phyloP scores from a whole-genome alignment of 1,140 invertebrate genomes.

The Bombus difficillimus region DNA sequence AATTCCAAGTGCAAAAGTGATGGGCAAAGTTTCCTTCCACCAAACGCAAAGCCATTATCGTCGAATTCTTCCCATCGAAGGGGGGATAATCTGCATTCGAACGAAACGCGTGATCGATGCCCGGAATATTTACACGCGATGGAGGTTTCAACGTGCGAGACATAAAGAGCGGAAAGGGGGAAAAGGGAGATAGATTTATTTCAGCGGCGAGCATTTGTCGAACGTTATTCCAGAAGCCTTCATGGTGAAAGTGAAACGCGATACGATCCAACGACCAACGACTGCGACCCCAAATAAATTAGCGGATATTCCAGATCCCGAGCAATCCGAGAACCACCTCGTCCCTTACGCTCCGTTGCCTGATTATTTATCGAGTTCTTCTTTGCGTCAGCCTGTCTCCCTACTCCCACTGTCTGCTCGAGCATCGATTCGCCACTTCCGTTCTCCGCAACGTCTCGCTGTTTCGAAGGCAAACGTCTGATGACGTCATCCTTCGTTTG shows the following conservation, averaged over 20 bases:
- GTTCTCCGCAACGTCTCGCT: not conserved
- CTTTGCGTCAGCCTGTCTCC: conserved; percentile 1
- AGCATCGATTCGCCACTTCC: conserved; percentile 14
- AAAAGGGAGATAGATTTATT: conserved; percentile 2
- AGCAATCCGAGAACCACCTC: not conserved
- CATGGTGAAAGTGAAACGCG: conserved; percentile 22
- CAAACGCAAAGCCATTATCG: not conserved
- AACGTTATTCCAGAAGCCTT: conserved; percentile 12
- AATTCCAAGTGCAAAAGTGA: too few species aligned
- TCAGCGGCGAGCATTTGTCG: conserved; percentile 14
- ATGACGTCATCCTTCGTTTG: conserved; percentile 16
- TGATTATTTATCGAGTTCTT: conserved; percentile 37
- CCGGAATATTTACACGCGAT: conserved; percentile 19
- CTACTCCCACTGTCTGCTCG: not conserved
- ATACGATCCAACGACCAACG: not conserved
- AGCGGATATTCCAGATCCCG: not conserved
- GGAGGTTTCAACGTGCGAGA: not conserved
- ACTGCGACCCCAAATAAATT: conserved; percentile 23
- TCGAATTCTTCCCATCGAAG: not conserved
- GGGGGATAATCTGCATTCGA: not conserved
- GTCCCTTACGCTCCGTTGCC: not conserved
- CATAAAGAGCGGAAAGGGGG: not conserved
- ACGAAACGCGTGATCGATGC: not conserved
- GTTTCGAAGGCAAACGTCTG: conserved; percentile 4
- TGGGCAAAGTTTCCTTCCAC: too few species aligned